phyloP scores from a whole-genome alignment of 2,113 vertebrate species.

The Oxyura jamaicensis region DNA sequence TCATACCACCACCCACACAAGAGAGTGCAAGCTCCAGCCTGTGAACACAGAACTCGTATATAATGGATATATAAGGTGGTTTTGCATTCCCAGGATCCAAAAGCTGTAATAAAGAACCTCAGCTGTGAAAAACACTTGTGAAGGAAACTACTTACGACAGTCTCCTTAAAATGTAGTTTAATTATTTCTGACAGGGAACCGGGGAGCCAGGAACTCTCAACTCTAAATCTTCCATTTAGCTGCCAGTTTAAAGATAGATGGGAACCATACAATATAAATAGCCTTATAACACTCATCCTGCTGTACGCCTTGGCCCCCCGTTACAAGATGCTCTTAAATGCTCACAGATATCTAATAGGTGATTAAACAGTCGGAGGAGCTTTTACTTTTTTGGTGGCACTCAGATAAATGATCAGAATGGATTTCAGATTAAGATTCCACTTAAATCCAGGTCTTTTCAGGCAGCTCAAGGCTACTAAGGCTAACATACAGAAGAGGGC shows the following conservation, averaged over 20 bases:
- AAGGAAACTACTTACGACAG: conserved; percentile 25
- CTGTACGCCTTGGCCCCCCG: not conserved
- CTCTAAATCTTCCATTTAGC: conserved; percentile 17
- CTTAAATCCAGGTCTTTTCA: conserved; percentile 15
- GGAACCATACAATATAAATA: not conserved
- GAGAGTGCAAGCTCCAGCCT: not conserved
- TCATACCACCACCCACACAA: not conserved
- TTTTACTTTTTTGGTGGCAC: conserved; percentile 56
- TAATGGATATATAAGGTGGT: not conserved
- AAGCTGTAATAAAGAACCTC: not conserved
- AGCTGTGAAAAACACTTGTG: conserved; percentile 15
- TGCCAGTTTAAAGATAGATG: conserved; percentile 26
- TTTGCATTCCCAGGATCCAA: not conserved
- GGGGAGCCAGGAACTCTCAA: not conserved
- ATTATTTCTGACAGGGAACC: conserved; percentile 45
- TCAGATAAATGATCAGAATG: conserved; percentile 43
- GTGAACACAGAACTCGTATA: not conserved
- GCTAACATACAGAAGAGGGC: not conserved
- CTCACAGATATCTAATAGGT: conserved; percentile 37
- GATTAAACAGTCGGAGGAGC: conserved; percentile 44
- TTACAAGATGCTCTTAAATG: not conserved
- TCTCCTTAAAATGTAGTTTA: conserved; percentile 20
- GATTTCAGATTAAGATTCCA: conserved; percentile 32
- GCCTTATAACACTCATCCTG: not conserved
- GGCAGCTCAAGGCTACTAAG: not conserved